Base-by-base conservation (phyloP, 2,113 vertebrate genomes). In the Ameiurus melas region DNA sequence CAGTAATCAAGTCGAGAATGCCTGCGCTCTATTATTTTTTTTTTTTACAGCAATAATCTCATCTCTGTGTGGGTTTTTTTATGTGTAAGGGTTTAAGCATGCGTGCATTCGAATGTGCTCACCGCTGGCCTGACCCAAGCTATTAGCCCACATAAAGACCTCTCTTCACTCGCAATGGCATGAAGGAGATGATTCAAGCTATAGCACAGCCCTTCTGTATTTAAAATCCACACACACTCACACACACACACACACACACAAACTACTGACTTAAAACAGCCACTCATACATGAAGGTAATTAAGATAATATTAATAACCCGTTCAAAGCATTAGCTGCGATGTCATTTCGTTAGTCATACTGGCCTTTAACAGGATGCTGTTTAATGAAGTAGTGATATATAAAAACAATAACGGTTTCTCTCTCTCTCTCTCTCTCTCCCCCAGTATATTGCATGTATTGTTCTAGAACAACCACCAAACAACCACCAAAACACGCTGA, bases 131-230 rank as follows among this genome's bases (percentile, higher is more conserved):
- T 84, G 89, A 84, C 62, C 89, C 39, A 36, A 55, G 64, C 79
- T 77, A 78, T 86, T 89, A 89, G 75, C 70, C 55, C 85, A 43
- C 68, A 86, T 70, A 75, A 86, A 55, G 55, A 70, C 36, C 78
- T 47, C 51, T 87, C 79, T 87, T 82, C 33, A 60, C 66, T 47
- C 68, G 70, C 27, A 8, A 33, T n/a, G 22, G 53, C 71, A 71
- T 58, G 57, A 82, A 84, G 75, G 85, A 84, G 30, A 53, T 51
- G n/a, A 84, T 83, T 83, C 55, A 85, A 86, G 83, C 60, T 30
- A 81, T 57, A 55, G 70, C 25, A 39, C 39, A 57, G 68, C 12
- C 20, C 33, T 57, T 58, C 73, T 77, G 36, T 75, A 64, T 83
- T 47, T 47, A 47, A 77, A 13, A 77, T 22, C 39, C n/a, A n/a